A percentile compares a stretch with the other conserved stretches of the same genome.
Evolutionary conservation across 2,113 vertebrate genomes (phyloP).

Genomic region (Chaetodon trifascialis): DNA sequence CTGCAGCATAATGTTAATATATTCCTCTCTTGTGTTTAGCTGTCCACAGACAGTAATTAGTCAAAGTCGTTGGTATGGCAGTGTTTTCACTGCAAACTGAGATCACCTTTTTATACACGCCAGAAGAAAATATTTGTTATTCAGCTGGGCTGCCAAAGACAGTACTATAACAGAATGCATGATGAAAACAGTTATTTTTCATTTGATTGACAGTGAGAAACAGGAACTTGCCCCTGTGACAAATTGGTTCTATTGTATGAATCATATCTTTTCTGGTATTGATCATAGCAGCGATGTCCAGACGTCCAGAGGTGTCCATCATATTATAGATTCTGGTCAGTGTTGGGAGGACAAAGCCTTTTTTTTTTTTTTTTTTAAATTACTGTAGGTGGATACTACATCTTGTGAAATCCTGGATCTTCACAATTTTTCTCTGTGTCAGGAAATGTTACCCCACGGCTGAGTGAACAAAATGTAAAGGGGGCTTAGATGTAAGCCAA

Average conservation of each 20-base stretch:
- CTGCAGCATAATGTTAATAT: neutral
- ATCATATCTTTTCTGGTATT: conserved; percentile 65
- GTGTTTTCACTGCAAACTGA: conserved; percentile 17
- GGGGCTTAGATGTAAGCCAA: conserved; percentile 73
- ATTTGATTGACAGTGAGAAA: conserved; percentile 61
- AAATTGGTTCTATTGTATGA: conserved; percentile 61
- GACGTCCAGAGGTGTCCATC: conserved; percentile 58
- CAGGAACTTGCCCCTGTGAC: conserved; percentile 47
- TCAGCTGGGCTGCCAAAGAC: conserved; percentile 25
- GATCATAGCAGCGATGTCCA: conserved; percentile 52
- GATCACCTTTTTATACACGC: conserved; percentile 19
- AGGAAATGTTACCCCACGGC: conserved; percentile 66
- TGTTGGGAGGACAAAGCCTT: conserved; percentile 7
- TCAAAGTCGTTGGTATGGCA: neutral
- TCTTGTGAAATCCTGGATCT: conserved; percentile 53
- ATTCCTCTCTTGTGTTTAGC: conserved; percentile 17
- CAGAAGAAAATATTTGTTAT: conserved; percentile 47
- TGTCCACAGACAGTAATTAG: conserved; percentile 16
- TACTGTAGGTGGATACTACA: conserved; percentile 35
- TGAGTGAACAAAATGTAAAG: conserved; percentile 80
- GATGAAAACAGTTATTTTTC: conserved; percentile 33
- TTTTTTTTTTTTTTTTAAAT: conserved; percentile 2
- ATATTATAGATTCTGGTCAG: conserved; percentile 52
- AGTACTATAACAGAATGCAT: conserved; percentile 14
- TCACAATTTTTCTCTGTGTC: conserved; percentile 55